Evolutionary conservation across 2,113 vertebrate genomes (phyloP).

Genomic region (Leuciscus idus): DNA sequence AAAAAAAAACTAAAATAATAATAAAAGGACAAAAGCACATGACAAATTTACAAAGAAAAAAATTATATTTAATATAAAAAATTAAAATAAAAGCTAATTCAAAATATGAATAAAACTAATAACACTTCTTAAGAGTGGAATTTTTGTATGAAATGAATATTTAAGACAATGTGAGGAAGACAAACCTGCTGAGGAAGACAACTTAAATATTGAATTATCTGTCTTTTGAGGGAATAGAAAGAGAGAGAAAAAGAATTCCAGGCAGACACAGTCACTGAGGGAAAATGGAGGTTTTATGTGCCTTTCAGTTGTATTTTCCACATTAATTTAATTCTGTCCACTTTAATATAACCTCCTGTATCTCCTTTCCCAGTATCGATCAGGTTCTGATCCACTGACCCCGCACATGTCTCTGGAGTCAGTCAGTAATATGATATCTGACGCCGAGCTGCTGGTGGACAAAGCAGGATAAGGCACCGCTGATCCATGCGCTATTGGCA

Average conservation of each 20-base stretch:
- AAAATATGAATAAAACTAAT: too few species aligned
- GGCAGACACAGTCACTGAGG: constrained; percentile 29
- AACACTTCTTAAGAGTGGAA: too few species aligned
- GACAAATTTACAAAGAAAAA: too few species aligned
- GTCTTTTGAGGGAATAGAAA: background rate
- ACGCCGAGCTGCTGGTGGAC: constrained; percentile 46
- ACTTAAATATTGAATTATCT: too few species aligned
- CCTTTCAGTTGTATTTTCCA: constrained; percentile 37
- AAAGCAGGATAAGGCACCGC: constrained; percentile 25
- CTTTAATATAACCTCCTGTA: constrained; percentile 47
- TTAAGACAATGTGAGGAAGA: too few species aligned
- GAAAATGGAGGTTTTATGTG: constrained; percentile 6
- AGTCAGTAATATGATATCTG: constrained; percentile 49
- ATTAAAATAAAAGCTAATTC: too few species aligned
- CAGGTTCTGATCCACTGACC: constrained; percentile 44
- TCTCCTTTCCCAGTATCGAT: constrained; percentile 43
- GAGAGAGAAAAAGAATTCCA: background rate
- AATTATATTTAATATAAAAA: too few species aligned
- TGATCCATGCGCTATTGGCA: constrained; percentile 41
- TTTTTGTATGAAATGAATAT: too few species aligned
- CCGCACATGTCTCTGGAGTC: constrained; percentile 33
- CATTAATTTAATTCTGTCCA: constrained; percentile 47
- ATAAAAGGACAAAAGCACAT: too few species aligned
- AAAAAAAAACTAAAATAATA: too few species aligned
- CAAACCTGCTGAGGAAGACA: too few species aligned